These are phyloP conservation scores for Carettochelys insculpta DNA, from an alignment of 2,113 vertebrate species.

Conservation along the genomic window DNA sequence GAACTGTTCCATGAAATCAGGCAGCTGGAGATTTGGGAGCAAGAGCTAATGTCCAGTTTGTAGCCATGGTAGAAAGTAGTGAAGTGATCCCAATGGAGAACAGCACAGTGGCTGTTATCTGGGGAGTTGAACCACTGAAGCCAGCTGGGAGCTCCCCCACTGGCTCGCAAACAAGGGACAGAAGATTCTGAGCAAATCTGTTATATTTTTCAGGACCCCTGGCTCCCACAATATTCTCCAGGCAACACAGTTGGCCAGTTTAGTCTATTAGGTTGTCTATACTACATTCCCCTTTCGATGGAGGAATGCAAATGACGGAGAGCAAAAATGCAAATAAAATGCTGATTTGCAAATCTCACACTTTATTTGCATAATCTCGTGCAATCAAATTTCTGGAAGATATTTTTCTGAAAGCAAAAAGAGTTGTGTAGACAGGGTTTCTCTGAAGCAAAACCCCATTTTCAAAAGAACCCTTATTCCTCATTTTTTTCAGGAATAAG, in stretches of 20 bases:
- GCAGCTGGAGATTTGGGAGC: neutral
- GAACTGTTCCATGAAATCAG: neutral
- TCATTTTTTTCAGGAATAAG: no score
- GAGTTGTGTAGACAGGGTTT: no score
- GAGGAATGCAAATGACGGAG: no score
- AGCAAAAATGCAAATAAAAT: no score
- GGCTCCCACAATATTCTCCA: neutral
- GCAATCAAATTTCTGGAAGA: no score
- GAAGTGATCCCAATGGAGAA: neutral
- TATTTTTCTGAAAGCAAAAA: no score
- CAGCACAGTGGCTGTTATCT: neutral
- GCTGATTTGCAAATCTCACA: no score
- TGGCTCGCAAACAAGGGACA: neutral
- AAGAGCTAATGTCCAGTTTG: neutral
- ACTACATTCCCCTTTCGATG: no score
- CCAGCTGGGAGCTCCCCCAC: neutral
- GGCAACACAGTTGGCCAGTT: neutral
- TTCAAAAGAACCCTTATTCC: no score
- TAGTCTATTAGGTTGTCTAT: no score
- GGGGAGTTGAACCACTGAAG: neutral
- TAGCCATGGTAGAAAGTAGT: neutral
- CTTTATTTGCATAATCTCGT: no score
- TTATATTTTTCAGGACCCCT: neutral
- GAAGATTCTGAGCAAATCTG: neutral
- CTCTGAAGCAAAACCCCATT: no score